phyloP scores from a whole-genome alignment of 1,140 invertebrate genomes.

The Melanaphis sacchari region DNA sequence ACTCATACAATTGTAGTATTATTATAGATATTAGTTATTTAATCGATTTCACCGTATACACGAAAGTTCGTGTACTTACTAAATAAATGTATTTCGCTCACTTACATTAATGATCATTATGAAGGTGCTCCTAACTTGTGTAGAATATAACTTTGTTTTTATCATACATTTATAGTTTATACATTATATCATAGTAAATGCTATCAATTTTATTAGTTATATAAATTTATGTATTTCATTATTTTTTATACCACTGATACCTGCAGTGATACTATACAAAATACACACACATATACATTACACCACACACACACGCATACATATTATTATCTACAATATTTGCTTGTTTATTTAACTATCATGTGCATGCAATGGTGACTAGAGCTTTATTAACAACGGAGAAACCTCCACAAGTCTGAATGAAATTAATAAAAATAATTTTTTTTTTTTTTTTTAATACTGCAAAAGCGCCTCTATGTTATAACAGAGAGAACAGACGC shows the following conservation, averaged over 20 bases:
- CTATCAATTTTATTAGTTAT: not conserved
- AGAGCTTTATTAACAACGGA: conserved; percentile 50
- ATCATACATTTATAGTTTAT: not conserved
- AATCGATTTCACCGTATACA: not conserved
- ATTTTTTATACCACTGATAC: conserved; percentile 6
- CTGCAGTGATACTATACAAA: not conserved
- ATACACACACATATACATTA: not conserved
- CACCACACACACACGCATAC: not conserved
- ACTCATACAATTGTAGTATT: not conserved
- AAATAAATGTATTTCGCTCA: not conserved
- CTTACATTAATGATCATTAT: not conserved
- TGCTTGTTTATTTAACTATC: not conserved
- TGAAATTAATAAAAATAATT: conserved; percentile 14
- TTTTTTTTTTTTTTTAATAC: not conserved
- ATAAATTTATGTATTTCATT: not conserved
- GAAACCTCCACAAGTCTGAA: conserved; percentile 57
- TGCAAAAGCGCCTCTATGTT: conserved; percentile 18
- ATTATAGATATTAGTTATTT: not conserved
- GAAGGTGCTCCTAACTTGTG: not conserved
- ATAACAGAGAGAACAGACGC: conserved; percentile 52
- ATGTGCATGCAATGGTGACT: conserved; percentile 10
- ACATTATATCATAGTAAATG: not conserved
- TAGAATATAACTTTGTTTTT: not conserved
- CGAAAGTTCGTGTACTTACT: not conserved
- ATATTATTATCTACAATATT: not conserved